Conservation (phyloP, 2,888 invertebrate genomes). For the Tortrix viridana region DNA sequence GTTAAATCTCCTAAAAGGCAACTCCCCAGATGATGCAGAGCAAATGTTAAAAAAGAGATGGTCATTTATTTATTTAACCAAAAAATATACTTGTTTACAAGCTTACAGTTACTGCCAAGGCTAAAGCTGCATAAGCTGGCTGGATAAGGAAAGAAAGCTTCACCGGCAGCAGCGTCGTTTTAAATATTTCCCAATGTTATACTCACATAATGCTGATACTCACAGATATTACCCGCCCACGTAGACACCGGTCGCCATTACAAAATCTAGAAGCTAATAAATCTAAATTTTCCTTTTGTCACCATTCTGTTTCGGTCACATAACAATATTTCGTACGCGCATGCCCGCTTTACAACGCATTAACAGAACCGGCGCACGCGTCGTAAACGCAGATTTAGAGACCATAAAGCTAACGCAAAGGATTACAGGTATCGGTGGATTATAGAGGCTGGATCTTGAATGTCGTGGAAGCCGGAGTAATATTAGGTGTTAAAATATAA, state of each 20-base stretch:
- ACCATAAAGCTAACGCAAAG: slow-evolving; percentile 21
- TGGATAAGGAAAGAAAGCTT: too few relatives aligned
- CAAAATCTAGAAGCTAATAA: slow-evolving; percentile 10
- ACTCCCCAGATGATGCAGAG: too few relatives aligned
- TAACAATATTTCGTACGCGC: slow-evolving; percentile 25
- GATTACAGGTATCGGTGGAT: not conserved
- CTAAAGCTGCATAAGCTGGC: too few relatives aligned
- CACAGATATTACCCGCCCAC: too few relatives aligned
- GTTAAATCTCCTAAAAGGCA: too few relatives aligned
- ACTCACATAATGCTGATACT: too few relatives aligned
- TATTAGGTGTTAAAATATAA: not conserved
- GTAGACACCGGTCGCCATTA: not conserved
- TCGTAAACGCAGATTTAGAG: slow-evolving; percentile 28
- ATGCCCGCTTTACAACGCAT: slow-evolving; percentile 15
- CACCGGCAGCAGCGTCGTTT: too few relatives aligned
- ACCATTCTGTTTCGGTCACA: slow-evolving; percentile 5
- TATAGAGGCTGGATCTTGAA: not conserved
- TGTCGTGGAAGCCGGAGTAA: not conserved
- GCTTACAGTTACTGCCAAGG: too few relatives aligned
- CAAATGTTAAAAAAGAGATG: too few relatives aligned
- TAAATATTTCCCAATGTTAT: too few relatives aligned
- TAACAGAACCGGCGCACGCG: slow-evolving; percentile 22
- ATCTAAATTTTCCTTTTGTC: slow-evolving; percentile 17
- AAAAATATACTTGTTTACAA: too few relatives aligned
- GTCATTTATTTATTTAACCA: too few relatives aligned